These are phyloP conservation scores for Dendrocincla tyrannina DNA, from an alignment of 2,797 vertebrate species.

Conservation along the genomic window DNA sequence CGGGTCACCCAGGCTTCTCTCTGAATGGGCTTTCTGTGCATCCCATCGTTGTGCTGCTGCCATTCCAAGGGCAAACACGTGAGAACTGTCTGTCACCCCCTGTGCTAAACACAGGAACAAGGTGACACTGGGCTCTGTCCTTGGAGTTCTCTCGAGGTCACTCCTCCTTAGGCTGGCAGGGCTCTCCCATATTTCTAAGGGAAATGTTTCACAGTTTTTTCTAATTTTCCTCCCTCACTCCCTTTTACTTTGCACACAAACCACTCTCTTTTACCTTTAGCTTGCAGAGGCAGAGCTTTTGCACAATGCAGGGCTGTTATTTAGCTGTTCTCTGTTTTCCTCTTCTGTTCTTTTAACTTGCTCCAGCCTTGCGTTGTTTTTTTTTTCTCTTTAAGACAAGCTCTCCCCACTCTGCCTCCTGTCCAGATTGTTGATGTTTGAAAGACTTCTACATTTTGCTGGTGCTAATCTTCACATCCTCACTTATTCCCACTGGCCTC, in stretches of 20 bases:
- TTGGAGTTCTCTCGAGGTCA: background rate
- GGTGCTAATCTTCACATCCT: slow-evolving; percentile 52
- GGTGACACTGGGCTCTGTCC: background rate
- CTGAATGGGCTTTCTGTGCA: rapidly evolving
- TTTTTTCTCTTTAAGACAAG: background rate
- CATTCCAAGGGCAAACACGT: background rate
- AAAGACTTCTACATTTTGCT: slow-evolving; percentile 13
- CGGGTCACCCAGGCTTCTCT: background rate
- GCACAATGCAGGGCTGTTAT: background rate
- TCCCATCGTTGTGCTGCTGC: background rate
- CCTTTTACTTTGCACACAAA: background rate
- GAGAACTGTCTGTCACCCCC: background rate
- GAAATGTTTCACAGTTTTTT: background rate
- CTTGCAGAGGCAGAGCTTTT: background rate
- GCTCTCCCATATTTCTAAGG: background rate
- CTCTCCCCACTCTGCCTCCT: background rate
- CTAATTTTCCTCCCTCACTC: background rate
- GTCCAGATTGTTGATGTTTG: slow-evolving; percentile 12
- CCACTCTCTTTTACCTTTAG: background rate
- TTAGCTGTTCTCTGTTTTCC: background rate
- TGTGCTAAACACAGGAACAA: background rate
- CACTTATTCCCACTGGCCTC: slow-evolving; percentile 2
- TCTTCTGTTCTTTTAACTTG: slow-evolving; percentile 19
- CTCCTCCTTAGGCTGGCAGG: background rate
- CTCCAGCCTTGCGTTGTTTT: background rate